These are phyloP conservation scores for Cinclus cinclus DNA, from an alignment of 2,113 vertebrate species.

Conservation along the genomic window DNA sequence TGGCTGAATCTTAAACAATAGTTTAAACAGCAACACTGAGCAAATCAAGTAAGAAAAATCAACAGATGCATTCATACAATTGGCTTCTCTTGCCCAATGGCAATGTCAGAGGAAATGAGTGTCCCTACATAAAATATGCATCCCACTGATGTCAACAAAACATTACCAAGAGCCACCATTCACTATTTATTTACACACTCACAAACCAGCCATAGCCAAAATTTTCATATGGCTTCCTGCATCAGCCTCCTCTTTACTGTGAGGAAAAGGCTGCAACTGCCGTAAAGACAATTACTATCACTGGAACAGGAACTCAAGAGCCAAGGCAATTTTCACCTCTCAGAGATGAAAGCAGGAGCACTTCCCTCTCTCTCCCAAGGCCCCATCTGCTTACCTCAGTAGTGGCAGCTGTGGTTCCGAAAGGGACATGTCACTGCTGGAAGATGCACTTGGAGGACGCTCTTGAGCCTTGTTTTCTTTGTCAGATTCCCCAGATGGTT, in stretches of 20 bases:
- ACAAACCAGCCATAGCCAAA: background rate
- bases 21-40: background rate
- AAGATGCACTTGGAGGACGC: slow-evolving; percentile 87
- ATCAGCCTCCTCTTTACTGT: background rate
- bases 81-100: background rate
- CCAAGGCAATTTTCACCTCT: background rate
- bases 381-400: slow-evolving; percentile 76
- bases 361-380: background rate
- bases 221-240: background rate
- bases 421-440: slow-evolving; percentile 91
- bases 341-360: background rate
- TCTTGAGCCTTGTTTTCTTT: slow-evolving; percentile 95
- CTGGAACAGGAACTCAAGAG: background rate
- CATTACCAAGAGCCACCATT: background rate
- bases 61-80: background rate
- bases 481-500: slow-evolving; percentile 96
- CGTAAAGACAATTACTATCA: background rate
- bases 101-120: background rate
- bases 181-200: background rate
- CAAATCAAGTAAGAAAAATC: background rate
- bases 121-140: background rate
- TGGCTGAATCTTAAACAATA: background rate
- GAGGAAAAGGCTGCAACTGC: background rate
- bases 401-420: slow-evolving; percentile 81
- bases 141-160: background rate